Base-by-base conservation (phyloP, 2,797 vertebrate species). In the Ctenopoma kingsleyae region DNA sequence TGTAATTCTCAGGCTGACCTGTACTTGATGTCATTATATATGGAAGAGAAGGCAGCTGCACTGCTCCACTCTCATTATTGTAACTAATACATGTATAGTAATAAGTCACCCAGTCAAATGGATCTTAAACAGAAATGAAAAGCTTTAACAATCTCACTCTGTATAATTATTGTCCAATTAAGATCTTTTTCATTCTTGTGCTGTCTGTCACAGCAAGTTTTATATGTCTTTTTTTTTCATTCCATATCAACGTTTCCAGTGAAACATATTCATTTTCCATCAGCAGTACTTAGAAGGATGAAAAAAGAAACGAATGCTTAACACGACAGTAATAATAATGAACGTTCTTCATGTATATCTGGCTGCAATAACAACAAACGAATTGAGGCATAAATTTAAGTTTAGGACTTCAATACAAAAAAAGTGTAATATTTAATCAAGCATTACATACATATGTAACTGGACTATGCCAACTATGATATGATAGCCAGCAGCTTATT, bases 401-500 rank as follows among this genome's bases (percentile, higher is more conserved):
- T 57, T 54, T 17, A 25, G 3, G 12, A 40, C 12, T 48, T 71
- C n/a, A 2, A 32, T 5, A 55, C 43, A 57, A 17, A 73, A 51
- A 79, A 36, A 67, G 6, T 53, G 10, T 32, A 41, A 58, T 53
- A 75, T 51, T 80, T 57, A 82, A 81, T 77, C 62, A 73, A 74
- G 50, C 30, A 65, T 64, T 67, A 32, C 69, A 80, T 67, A 32
- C 69, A 80, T 76, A 63, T 35, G 35, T 58, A 73, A 76, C 82
- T 51, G 64, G 43, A 74, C 50, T 51, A 52, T n/a, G 22, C 63
- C 61, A 70, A 82, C 68, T 74, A 80, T 74, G 44, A 82, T 83
- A 85, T 63, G 58, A 85, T 71, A 48, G 52, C 68, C 43, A 41
- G 59, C 76, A 80, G 73, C 65, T 36, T 51, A 73, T 80, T 76